Percentiles rank a stretch among this genome's conserved stretches.
Evolutionary conservation across 2,888 invertebrate genomes (phyloP).

Genomic region (Acronicta alni): DNA sequence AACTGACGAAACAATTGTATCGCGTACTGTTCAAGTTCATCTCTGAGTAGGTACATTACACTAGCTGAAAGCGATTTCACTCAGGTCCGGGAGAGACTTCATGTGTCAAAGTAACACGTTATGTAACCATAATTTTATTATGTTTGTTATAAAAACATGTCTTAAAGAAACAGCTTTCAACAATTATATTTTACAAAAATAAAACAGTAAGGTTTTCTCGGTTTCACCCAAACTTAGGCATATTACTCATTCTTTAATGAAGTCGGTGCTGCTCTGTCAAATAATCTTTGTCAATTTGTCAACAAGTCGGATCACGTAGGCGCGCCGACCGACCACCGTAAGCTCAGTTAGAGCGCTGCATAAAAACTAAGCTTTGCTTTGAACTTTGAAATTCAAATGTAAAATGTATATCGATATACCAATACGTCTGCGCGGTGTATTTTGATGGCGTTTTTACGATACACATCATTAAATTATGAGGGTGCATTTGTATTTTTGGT

Average conservation of each 20-base stretch:
- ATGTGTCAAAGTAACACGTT: no score
- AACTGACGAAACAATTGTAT: no score
- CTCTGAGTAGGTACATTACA: no score
- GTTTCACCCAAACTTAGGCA: slow-evolving; percentile 20
- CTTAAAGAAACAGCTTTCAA: no score
- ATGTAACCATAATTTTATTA: no score
- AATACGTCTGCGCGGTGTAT: slow-evolving; percentile 69
- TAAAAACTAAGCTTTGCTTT: slow-evolving; percentile 86
- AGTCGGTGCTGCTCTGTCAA: slow-evolving; percentile 28
- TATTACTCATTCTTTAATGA: background rate
- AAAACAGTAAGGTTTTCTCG: no score
- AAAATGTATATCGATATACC: slow-evolving; percentile 77
- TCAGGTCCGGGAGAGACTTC: no score
- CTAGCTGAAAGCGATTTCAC: no score
- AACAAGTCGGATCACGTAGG: slow-evolving; percentile 82
- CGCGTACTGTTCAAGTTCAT: no score
- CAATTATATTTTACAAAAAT: no score
- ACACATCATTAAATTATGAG: slow-evolving; percentile 20
- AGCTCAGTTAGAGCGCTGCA: slow-evolving; percentile 87
- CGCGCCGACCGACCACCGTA: slow-evolving; percentile 80
- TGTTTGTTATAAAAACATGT: no score
- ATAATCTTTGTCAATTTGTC: slow-evolving; percentile 72
- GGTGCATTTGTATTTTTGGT: slow-evolving; percentile 3
- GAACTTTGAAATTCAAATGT: slow-evolving; percentile 87
- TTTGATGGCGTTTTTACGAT: slow-evolving; percentile 62